Percentiles rank a stretch among this genome's conserved stretches.
Evolutionary conservation across 1,140 invertebrate species (phyloP).

Genomic region (Dendroctonus valens): DNA sequence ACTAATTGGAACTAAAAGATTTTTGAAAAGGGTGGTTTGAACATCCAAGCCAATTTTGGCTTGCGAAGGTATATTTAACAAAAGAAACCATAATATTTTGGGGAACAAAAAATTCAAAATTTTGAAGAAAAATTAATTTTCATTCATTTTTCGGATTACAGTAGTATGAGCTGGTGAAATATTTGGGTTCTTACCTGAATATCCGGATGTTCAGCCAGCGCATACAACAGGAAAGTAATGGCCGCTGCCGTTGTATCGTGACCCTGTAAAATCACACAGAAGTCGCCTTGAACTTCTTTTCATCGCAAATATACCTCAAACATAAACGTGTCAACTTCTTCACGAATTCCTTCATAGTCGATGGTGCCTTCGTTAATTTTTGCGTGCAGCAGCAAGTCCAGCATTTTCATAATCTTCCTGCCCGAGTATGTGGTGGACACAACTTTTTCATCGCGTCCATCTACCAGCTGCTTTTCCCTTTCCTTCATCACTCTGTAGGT

Average conservation of each 20-base stretch:
- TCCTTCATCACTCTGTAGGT: slow-evolving; percentile 58
- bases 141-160: too few species aligned
- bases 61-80: too few species aligned
- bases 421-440: slow-evolving; percentile 14
- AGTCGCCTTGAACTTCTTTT: not conserved
- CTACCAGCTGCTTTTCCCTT: slow-evolving; percentile 18
- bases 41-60: too few species aligned
- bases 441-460: not conserved
- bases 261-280: slow-evolving; percentile 40
- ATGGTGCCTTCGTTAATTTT: slow-evolving; percentile 58
- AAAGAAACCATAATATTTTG: too few species aligned
- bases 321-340: slow-evolving; percentile 87
- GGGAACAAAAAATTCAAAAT: too few species aligned
- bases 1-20: too few species aligned
- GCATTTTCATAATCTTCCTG: slow-evolving; percentile 66
- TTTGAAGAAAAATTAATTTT: too few species aligned
- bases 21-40: too few species aligned
- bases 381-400: slow-evolving; percentile 68
- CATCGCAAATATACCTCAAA: slow-evolving; percentile 60
- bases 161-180: too few species aligned
- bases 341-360: slow-evolving; percentile 67
- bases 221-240: slow-evolving; percentile 58
- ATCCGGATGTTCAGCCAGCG: slow-evolving; percentile 54
- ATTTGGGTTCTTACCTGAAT: slow-evolving; percentile 47
- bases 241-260: slow-evolving; percentile 66